Base-by-base conservation (phyloP, 2,797 vertebrate genomes). In the Chelidonichthys spinosus region DNA sequence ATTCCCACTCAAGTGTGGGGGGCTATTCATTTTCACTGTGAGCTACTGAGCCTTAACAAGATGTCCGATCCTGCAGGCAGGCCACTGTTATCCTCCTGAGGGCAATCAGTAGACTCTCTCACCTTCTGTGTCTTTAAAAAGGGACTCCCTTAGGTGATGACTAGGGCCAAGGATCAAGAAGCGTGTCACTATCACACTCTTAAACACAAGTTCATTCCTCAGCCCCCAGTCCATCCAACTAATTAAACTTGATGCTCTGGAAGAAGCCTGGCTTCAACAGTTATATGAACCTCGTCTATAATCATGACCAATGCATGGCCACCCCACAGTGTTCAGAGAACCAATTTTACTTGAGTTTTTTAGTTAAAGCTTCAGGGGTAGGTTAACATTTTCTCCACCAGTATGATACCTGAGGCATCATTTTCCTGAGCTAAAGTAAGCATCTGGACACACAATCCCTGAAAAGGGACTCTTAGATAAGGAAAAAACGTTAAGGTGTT, bases 41-140 rank as follows among this genome's bases (percentile, higher is more conserved):
- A 87, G 87, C 85, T 90, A 89, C 87, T 86, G 87, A 89, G 88
- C 91, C 87, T 86, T 92, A 92, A 93, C 94, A 89, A 94, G 92
- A 89, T 90, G 89, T 92, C 87, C 78, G 25, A 85, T 86, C 86
- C 85, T 85, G 75, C 78, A 87, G 85, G 84, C 85, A 87, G 79
- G 76, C 81, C 18, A 77, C 89, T 83, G 66, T 81, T 82, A 93
- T 91, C 84, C 93, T 92, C 91, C 83, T 62, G 89, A 93, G 94
- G 88, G 90, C 92, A 93, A 94, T 93, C 85, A 93, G 89, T 74
- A 69, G 70, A 90, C 85, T 89, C 76, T 83, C 84, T 88, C 82
- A 82, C 81, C 84, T 84, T 73, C 72, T 80, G 81, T 85, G 86
- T 90, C 92, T 90, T 76, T 25, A 78, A 60, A 84, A 46, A 79